phyloP scores from a whole-genome alignment of 2,888 invertebrate species.

The Platycheirus rosarum region DNA sequence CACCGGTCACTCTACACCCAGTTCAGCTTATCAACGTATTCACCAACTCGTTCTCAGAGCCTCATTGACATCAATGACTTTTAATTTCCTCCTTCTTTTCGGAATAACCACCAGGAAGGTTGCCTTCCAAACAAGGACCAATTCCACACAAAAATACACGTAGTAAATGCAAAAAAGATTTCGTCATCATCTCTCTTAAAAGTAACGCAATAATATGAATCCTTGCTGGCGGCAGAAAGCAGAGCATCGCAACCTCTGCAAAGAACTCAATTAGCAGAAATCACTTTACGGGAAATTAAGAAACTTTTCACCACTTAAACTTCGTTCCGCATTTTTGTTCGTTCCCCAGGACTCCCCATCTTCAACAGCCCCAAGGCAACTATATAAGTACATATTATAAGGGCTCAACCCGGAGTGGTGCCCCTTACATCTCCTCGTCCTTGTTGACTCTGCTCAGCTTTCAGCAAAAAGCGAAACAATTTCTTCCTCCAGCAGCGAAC shows the following conservation, averaged over 20 bases:
- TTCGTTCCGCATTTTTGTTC: constrained; percentile 41
- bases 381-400: background rate
- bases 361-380: constrained; percentile 10
- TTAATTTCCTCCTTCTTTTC: constrained; percentile 44
- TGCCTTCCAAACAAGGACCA: constrained; percentile 6
- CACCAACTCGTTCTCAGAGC: constrained; percentile 39
- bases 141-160: background rate
- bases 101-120: background rate
- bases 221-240: background rate
- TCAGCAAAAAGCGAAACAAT: constrained; percentile 52
- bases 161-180: constrained; percentile 58
- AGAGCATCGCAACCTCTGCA: constrained; percentile 33
- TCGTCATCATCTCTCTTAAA: constrained; percentile 34
- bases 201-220: constrained; percentile 52
- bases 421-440: background rate
- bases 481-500: constrained; percentile 1
- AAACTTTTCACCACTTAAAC: constrained; percentile 74
- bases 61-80: constrained; percentile 64
- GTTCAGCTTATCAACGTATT: constrained; percentile 7
- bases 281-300: constrained; percentile 74
- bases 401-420: background rate
- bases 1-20: too few species aligned
- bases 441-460: background rate
- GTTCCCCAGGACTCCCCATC: background rate
- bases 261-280: constrained; percentile 73